These are phyloP conservation scores for Aphidoletes aphidimyza DNA, from an alignment of 2,888 invertebrate species.

Conservation along the genomic window DNA sequence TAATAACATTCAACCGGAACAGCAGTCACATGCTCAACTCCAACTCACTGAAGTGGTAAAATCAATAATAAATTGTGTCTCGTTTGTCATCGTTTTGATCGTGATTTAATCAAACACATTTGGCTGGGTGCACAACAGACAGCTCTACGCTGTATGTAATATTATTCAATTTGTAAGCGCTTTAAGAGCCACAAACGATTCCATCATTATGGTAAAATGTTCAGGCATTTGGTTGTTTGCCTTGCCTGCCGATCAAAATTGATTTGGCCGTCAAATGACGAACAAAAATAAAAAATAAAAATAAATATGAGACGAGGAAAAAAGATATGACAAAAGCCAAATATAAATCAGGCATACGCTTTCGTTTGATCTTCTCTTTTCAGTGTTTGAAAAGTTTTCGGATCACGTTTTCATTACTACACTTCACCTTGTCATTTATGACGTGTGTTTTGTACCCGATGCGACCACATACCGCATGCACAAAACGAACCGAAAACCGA, in stretches of 20 bases:
- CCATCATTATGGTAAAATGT: too few species aligned
- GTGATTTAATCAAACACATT: not conserved
- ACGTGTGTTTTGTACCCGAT: too few species aligned
- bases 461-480: not conserved
- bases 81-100: not conserved
- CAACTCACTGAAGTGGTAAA: not conserved
- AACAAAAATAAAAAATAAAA: not conserved
- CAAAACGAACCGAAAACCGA: not conserved
- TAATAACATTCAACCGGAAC: too few species aligned
- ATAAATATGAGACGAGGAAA: not conserved
- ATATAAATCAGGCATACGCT: not conserved
- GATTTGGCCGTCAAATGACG: too few species aligned
- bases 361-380: constrained; percentile 16
- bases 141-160: not conserved
- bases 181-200: too few species aligned
- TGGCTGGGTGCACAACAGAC: not conserved
- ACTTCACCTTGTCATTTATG: not conserved
- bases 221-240: too few species aligned
- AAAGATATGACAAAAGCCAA: not conserved
- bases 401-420: not conserved
- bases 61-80: not conserved
- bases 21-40: too few species aligned
- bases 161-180: too few species aligned
- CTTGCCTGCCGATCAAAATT: too few species aligned
- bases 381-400: not conserved